These are phyloP conservation scores for Hipparchia sbordonii DNA, from an alignment of 2,888 invertebrate species.

Conservation along the genomic window DNA sequence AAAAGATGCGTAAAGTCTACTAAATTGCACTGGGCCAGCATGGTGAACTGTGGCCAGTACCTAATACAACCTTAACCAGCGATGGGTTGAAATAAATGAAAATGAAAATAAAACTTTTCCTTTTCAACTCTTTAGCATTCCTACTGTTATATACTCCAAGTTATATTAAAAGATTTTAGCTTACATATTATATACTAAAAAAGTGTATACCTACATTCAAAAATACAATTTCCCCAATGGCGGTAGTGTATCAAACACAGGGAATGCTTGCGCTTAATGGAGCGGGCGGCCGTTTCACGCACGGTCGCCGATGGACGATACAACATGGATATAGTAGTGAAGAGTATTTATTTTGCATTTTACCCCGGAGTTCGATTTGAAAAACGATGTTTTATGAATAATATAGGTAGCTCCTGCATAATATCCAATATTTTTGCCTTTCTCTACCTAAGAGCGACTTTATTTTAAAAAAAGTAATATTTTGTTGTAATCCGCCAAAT, in stretches of 20 bases:
- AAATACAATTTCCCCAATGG: slow-evolving; percentile 40
- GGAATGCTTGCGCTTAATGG: slow-evolving; percentile 58
- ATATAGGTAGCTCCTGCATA: not conserved
- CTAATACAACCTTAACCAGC: too few relatives aligned
- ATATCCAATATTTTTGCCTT: not conserved
- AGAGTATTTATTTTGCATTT: slow-evolving; percentile 35
- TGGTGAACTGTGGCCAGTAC: too few relatives aligned
- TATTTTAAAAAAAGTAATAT: not conserved
- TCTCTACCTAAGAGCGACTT: not conserved
- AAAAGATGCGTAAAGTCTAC: too few relatives aligned
- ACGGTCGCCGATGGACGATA: slow-evolving; percentile 49
- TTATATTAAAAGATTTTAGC: not conserved
- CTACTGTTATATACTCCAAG: too few relatives aligned
- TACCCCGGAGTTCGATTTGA: slow-evolving; percentile 19
- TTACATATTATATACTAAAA: not conserved
- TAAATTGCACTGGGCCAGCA: too few relatives aligned
- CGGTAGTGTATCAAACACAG: slow-evolving; percentile 48
- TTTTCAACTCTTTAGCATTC: not conserved
- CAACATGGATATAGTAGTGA: slow-evolving; percentile 33
- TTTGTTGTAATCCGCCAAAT: too few relatives aligned
- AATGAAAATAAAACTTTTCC: not conserved
- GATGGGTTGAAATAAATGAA: not conserved
- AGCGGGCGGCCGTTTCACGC: slow-evolving; percentile 57
- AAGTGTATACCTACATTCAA: slow-evolving; percentile 22
- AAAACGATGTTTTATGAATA: not conserved